Percentiles rank a stretch among this genome's conserved stretches.
Conservation (phyloP, 2,888 invertebrate species). For the Leptinotarsa haldemani region DNA sequence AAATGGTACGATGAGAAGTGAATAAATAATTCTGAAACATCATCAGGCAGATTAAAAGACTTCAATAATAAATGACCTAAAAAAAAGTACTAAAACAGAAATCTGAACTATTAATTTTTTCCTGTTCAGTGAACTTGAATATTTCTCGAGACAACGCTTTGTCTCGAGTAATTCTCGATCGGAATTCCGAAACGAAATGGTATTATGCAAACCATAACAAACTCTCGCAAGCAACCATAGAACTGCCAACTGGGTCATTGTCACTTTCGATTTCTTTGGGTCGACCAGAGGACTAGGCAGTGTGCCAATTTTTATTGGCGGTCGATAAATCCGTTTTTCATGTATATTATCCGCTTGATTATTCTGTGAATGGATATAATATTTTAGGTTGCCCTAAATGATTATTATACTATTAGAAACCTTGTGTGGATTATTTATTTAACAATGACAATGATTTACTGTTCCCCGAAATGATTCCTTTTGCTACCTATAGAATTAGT, state of each 20-base stretch:
- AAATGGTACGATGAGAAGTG: no score
- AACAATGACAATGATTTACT: no score
- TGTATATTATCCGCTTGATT: slow-evolving; percentile 9
- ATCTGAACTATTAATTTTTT: slow-evolving; percentile 16
- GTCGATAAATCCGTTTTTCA: slow-evolving; percentile 2
- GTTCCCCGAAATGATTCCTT: no score
- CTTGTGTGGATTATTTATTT: neutral
- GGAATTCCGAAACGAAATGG: slow-evolving; percentile 32
- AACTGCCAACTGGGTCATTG: slow-evolving; percentile 51
- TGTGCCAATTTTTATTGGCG: slow-evolving; percentile 37
- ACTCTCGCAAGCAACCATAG: slow-evolving; percentile 42
- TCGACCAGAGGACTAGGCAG: slow-evolving; percentile 36
- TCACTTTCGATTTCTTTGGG: slow-evolving; percentile 52
- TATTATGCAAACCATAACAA: slow-evolving; percentile 42
- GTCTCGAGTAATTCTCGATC: slow-evolving; percentile 6
- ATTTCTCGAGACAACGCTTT: slow-evolving; percentile 10
- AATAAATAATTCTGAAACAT: no score
- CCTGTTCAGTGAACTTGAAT: slow-evolving; percentile 28
- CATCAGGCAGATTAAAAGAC: no score
- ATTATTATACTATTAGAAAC: no score
- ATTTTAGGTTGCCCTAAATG: neutral
- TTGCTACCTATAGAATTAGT: no score
- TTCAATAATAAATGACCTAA: no score
- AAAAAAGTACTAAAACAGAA: neutral
- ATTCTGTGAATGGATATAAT: slow-evolving; percentile 8